Conservation (phyloP, 2,888 invertebrate genomes). For the Drosophila maculinotata region DNA sequence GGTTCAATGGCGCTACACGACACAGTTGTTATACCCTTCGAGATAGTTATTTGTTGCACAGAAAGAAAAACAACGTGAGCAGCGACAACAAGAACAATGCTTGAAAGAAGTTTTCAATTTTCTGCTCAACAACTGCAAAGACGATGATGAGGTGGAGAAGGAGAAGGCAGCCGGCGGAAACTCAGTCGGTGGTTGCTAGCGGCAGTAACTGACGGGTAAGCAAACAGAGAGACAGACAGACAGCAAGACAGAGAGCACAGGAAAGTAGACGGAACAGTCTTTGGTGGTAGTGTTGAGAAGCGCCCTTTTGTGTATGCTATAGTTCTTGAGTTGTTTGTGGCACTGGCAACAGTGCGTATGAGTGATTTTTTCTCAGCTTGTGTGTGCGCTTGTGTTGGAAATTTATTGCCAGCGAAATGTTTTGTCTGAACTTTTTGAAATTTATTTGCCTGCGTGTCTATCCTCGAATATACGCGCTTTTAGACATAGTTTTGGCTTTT, state of each 20-base stretch:
- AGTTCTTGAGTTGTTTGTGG: constrained; percentile 52
- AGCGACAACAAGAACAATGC: constrained; percentile 52
- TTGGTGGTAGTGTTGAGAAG: constrained; percentile 30
- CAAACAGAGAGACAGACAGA: constrained; percentile 29
- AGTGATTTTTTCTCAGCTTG: constrained; percentile 70
- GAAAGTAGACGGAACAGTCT: constrained; percentile 28
- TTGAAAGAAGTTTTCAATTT: constrained; percentile 78
- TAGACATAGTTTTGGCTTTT: constrained; percentile 40
- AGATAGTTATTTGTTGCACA: constrained; percentile 35
- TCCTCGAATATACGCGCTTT: constrained; percentile 38
- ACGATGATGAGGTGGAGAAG: constrained; percentile 18
- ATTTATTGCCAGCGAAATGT: constrained; percentile 81
- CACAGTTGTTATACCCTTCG: constrained; percentile 52
- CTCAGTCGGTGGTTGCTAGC: constrained; percentile 57
- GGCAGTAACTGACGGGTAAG: constrained; percentile 53
- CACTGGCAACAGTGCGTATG: constrained; percentile 75
- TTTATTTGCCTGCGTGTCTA: constrained; percentile 67
- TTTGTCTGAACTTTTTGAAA: constrained; percentile 72
- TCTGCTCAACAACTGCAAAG: constrained; percentile 76
- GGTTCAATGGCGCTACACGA: constrained; percentile 32
- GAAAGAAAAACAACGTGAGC: constrained; percentile 24
- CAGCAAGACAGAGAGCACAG: constrained; percentile 10
- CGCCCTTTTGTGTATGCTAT: constrained; percentile 61
- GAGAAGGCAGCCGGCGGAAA: not conserved
- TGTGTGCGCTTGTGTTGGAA: constrained; percentile 48